Evolutionary conservation across 2,113 vertebrate genomes (phyloP).

Genomic region (Mugil cephalus): DNA sequence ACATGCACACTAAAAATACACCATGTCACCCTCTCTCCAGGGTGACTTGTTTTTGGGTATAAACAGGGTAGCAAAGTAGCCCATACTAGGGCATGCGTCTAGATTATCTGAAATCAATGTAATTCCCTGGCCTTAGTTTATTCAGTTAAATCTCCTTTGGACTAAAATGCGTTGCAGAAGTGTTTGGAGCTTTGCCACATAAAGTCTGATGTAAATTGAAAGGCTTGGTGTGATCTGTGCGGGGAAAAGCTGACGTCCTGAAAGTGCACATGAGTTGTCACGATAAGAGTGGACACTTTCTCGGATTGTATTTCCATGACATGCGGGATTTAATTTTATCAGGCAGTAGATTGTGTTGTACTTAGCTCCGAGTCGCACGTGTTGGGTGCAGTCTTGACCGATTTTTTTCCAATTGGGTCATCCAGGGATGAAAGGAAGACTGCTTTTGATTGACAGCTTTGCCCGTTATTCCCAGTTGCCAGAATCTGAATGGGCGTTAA

Average conservation of each 20-base stretch:
- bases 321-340: slow-evolving; percentile 7
- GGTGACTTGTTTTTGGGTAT: slow-evolving; percentile 39
- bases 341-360: slow-evolving; percentile 4
- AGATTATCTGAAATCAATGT: slow-evolving; percentile 48
- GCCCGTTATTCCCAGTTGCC: slow-evolving; percentile 40
- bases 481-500: slow-evolving; percentile 54
- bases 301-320: neutral
- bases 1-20: slow-evolving; percentile 61
- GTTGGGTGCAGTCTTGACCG: slow-evolving; percentile 52
- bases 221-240: slow-evolving; percentile 30
- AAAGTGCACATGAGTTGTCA: slow-evolving; percentile 18
- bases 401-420: slow-evolving; percentile 68
- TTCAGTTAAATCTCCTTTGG: slow-evolving; percentile 36
- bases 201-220: slow-evolving; percentile 37
- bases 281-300: neutral
- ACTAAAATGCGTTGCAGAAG: slow-evolving; percentile 22
- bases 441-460: slow-evolving; percentile 43
- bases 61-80: slow-evolving; percentile 33
- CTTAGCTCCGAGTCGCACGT: slow-evolving; percentile 11
- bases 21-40: slow-evolving; percentile 28
- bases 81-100: slow-evolving; percentile 24
- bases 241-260: slow-evolving; percentile 5
- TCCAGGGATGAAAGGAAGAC: slow-evolving; percentile 55
- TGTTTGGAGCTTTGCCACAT: slow-evolving; percentile 24
- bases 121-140: slow-evolving; percentile 16